These are phyloP conservation scores for Pocota personata DNA, from an alignment of 2,888 invertebrate species.

Conservation along the genomic window DNA sequence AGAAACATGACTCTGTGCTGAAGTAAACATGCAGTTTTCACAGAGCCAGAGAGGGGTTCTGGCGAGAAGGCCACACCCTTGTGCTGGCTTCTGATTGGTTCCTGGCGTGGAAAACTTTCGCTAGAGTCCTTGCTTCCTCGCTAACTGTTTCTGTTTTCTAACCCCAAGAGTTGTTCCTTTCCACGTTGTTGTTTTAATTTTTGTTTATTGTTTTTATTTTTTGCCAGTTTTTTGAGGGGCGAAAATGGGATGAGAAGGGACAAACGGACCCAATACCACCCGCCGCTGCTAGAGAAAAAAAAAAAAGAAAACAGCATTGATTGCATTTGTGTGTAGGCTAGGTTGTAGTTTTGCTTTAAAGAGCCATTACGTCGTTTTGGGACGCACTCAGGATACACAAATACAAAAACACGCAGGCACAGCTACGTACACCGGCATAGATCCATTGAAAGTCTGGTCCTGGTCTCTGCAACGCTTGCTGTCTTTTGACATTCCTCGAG, in stretches of 20 bases:
- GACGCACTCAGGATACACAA: slow-evolving; percentile 60
- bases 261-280: slow-evolving; percentile 25
- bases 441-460: slow-evolving; percentile 44
- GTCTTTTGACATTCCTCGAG: slow-evolving; percentile 67
- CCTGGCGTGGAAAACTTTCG: slow-evolving; percentile 63
- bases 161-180: slow-evolving; percentile 32
- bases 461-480: slow-evolving; percentile 43
- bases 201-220: slow-evolving; percentile 70
- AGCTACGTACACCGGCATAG: background rate
- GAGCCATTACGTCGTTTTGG: slow-evolving; percentile 63
- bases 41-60: slow-evolving; percentile 56
- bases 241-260: slow-evolving; percentile 16
- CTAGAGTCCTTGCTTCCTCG: slow-evolving; percentile 51
- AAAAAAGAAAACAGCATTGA: slow-evolving; percentile 37
- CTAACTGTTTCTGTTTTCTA: slow-evolving; percentile 56
- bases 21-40: slow-evolving; percentile 69
- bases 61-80: slow-evolving; percentile 75
- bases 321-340: slow-evolving; percentile 73
- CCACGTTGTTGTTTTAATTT: slow-evolving; percentile 52
- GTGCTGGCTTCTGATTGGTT: slow-evolving; percentile 75
- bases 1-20: slow-evolving; percentile 66
- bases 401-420: slow-evolving; percentile 1
- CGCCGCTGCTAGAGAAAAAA: background rate
- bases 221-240: slow-evolving; percentile 12
- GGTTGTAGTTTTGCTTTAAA: slow-evolving; percentile 46